These are phyloP conservation scores for Catocala fraxini DNA, from an alignment of 2,888 invertebrate species.

Conservation along the genomic window DNA sequence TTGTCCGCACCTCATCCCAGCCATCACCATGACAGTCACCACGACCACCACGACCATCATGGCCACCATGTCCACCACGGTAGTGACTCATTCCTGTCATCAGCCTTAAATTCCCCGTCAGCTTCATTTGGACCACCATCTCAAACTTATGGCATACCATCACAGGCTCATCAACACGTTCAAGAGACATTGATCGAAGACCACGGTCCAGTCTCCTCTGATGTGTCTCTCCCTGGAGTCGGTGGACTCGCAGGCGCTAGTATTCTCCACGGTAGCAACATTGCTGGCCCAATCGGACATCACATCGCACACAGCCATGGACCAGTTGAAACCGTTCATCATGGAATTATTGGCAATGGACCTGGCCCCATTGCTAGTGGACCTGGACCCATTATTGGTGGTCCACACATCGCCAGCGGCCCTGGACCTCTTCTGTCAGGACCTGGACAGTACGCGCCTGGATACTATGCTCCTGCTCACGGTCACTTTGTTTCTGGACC, in stretches of 20 bases:
- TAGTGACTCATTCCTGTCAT: slow-evolving; percentile 70
- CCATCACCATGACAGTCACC: slow-evolving; percentile 60
- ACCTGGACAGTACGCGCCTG: slow-evolving; percentile 2
- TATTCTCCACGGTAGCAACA: slow-evolving; percentile 21
- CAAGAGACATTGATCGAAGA: slow-evolving; percentile 50
- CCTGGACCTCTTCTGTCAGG: slow-evolving; percentile 24
- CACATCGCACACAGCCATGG: background rate
- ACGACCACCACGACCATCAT: slow-evolving; percentile 50
- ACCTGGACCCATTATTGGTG: slow-evolving; percentile 12
- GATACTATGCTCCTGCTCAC: background rate
- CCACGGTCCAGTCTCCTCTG: slow-evolving; percentile 39
- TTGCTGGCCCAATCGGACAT: slow-evolving; percentile 16
- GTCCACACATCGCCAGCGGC: slow-evolving; percentile 29
- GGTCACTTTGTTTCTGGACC: slow-evolving; percentile 12
- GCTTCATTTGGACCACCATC: slow-evolving; percentile 77
- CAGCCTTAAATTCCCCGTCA: slow-evolving; percentile 74
- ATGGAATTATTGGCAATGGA: slow-evolving; percentile 14
- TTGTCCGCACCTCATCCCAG: slow-evolving; percentile 63
- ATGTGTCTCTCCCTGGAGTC: slow-evolving; percentile 40
- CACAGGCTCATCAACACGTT: slow-evolving; percentile 16
- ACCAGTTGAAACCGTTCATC: no score
- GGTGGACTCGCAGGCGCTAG: slow-evolving; percentile 31
- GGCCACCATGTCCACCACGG: slow-evolving; percentile 49
- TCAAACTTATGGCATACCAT: slow-evolving; percentile 66
- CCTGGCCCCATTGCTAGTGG: slow-evolving; percentile 6